Conservation (phyloP, 1,140 invertebrate species). For the Nylanderia fulva region DNA sequence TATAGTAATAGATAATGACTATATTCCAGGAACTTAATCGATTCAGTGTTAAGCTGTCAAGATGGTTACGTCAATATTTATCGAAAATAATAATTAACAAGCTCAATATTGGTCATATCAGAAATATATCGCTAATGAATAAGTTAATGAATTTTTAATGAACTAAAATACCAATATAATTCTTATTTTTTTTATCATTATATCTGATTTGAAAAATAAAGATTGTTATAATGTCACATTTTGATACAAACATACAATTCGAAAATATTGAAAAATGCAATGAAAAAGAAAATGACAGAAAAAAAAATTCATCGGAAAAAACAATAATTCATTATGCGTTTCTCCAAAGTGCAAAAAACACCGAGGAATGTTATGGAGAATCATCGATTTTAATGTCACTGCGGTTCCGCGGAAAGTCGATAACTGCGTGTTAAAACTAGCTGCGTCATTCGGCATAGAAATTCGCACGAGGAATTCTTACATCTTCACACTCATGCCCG, state of each 20-base stretch:
- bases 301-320: neutral
- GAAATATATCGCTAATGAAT: neutral
- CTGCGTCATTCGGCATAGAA: neutral
- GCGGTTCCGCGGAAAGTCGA: neutral
- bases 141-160: neutral
- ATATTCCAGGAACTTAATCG: neutral
- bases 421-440: neutral
- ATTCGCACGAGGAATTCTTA: neutral
- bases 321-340: neutral
- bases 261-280: neutral
- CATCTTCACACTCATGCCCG: conserved; percentile 42
- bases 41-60: neutral
- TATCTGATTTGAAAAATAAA: neutral
- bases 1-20: neutral
- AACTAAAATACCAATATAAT: neutral
- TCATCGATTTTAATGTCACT: conserved; percentile 1
- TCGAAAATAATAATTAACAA: conserved; percentile 20
- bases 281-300: neutral
- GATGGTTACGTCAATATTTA: neutral
- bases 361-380: neutral
- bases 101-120: neutral
- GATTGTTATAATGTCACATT: neutral
- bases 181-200: neutral
- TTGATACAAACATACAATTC: neutral
- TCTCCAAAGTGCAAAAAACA: neutral